Conservation (phyloP, 1,140 invertebrate species). For the silkworm (Bombyx mori) region ASM3026992v2 NC_085116.1:3084501-3085000, state of each 20-base stretch:
- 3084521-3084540: no score
- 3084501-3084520: no score
- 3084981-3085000: constrained; percentile 62
- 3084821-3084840: constrained; percentile 59
- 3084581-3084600: no score
- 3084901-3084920: constrained; percentile 67
- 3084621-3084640: no score
- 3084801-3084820: constrained; percentile 32
- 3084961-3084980: constrained; percentile 31
- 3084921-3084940: constrained; percentile 60
- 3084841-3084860: constrained; percentile 47
- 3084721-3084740: constrained; percentile 41
- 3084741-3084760: constrained; percentile 29
- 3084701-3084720: constrained; percentile 49
- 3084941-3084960: constrained; percentile 51
- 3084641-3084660: no score
- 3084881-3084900: constrained; percentile 66
- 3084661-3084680: no score
- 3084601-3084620: no score
- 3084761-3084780: constrained; percentile 57
- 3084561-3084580: no score
- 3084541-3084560: no score
- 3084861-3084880: constrained; percentile 66
- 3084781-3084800: constrained; percentile 49
- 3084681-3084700: constrained; percentile 42